phyloP scores from a whole-genome alignment of 2,113 vertebrate species.

The Ciconia maguari region DNA sequence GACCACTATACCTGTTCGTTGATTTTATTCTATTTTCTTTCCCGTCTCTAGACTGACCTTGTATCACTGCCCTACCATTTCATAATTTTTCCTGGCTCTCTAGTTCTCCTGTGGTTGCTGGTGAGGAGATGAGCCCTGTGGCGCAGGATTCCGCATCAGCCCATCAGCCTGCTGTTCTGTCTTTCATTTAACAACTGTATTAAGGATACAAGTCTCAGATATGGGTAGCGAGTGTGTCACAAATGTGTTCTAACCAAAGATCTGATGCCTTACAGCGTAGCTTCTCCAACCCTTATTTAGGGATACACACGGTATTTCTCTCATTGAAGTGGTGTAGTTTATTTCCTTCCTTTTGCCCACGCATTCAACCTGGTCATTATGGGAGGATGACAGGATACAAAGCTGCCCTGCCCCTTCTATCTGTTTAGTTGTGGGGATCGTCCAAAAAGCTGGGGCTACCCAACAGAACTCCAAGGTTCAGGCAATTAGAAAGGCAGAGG shows the following conservation, averaged over 20 bases:
- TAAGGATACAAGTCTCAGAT: background rate
- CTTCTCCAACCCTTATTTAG: background rate
- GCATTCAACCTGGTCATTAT: background rate
- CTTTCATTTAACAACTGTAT: background rate
- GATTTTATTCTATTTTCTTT: background rate
- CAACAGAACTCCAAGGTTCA: background rate
- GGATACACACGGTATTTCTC: background rate
- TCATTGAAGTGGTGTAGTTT: background rate
- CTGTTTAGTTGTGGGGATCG: background rate
- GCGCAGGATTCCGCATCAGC: background rate
- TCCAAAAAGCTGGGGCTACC: background rate
- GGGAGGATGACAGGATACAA: background rate
- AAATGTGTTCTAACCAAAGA: background rate
- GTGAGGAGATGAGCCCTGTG: background rate
- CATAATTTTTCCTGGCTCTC: background rate
- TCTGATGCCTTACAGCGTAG: background rate
- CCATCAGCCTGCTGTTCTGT: background rate
- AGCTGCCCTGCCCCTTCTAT: background rate
- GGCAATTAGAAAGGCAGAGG: background rate
- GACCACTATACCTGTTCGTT: background rate
- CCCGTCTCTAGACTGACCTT: background rate
- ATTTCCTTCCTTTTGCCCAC: background rate
- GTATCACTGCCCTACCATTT: background rate
- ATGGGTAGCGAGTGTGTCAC: background rate
- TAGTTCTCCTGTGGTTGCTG: background rate